These are phyloP conservation scores for Steinernema hermaphroditum DNA, from an alignment of 2,888 invertebrate species.

Conservation along the genomic window DNA sequence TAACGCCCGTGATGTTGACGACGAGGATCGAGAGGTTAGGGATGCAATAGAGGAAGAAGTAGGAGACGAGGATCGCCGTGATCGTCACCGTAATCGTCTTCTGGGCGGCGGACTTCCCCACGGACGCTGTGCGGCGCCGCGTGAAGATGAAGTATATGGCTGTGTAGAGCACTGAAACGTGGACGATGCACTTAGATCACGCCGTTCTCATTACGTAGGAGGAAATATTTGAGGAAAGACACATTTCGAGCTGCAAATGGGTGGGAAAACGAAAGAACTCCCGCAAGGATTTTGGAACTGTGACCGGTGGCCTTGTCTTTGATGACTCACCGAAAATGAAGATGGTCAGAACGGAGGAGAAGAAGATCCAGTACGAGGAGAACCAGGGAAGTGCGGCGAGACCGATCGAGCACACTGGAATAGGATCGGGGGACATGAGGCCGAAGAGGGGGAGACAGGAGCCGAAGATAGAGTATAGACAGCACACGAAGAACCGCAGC, in stretches of 20 bases:
- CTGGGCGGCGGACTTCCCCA: neutral
- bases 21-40: slow-evolving; percentile 3
- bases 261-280: too few species aligned
- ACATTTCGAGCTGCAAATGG: too few species aligned
- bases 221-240: too few species aligned
- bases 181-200: too few species aligned
- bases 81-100: neutral
- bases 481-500: slow-evolving; percentile 24
- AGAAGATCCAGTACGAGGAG: neutral
- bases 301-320: too few species aligned
- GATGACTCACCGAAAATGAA: neutral
- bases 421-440: neutral
- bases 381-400: neutral
- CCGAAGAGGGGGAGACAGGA: slow-evolving; percentile 9
- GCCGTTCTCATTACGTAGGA: too few species aligned
- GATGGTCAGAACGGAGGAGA: neutral
- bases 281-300: too few species aligned
- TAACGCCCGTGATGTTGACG: neutral
- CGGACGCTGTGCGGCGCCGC: neutral
- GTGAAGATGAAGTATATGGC: slow-evolving; percentile 15
- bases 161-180: neutral
- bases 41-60: slow-evolving; percentile 18
- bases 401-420: neutral
- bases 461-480: neutral
- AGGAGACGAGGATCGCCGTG: slow-evolving; percentile 15